Base-by-base conservation (phyloP, 1,140 invertebrate species). In the Eriocheir sinensis region DNA sequence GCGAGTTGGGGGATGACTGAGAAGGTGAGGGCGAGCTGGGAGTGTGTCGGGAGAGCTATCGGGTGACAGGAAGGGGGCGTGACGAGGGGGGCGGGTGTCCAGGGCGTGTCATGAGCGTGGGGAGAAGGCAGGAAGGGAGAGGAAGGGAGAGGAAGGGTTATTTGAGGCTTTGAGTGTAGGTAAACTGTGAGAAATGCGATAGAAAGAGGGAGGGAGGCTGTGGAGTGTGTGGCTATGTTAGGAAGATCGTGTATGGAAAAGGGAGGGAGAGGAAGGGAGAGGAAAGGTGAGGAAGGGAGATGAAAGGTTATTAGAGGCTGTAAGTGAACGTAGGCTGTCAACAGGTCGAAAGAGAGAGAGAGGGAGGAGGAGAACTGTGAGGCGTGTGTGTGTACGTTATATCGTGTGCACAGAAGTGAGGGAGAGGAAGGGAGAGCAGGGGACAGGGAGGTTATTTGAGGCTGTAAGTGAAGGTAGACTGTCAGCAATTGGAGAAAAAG, bases 251-350 rank as follows among this genome's bases (percentile, higher is more conserved):
- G 60, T 15, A n/a, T 15, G 60, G n/a, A n/a, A 72, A n/a, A 72
- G 60, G n/a, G 60, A 72, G 60, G n/a, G 60, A 72, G 60, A 72
- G 60, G n/a, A n/a, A 72, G 60, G n/a, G 60, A 72, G 60, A 72
- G 60, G 60, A 72, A n/a, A 72, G n/a, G n/a, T n/a, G n/a, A n/a
- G n/a, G n/a, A n/a, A n/a, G n/a, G n/a, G n/a, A n/a, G n/a, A n/a
- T n/a, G n/a, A n/a, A n/a, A n/a, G n/a, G n/a, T n/a, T n/a, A n/a
- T n/a, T n/a, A n/a, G n/a, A n/a, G n/a, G n/a, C n/a, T n/a, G n/a
- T n/a, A n/a, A n/a, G n/a, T n/a, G n/a, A n/a, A n/a, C n/a, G n/a
- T n/a, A n/a, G n/a, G n/a, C n/a, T n/a, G n/a, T n/a, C n/a, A n/a
- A n/a, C n/a, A n/a, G n/a, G n/a, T n/a, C n/a, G n/a, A n/a, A n/a